A percentile compares a stretch with the other conserved stretches of the same genome.
Conservation (phyloP, 2,113 vertebrate genomes). For the Platycercus adscitus region DNA sequence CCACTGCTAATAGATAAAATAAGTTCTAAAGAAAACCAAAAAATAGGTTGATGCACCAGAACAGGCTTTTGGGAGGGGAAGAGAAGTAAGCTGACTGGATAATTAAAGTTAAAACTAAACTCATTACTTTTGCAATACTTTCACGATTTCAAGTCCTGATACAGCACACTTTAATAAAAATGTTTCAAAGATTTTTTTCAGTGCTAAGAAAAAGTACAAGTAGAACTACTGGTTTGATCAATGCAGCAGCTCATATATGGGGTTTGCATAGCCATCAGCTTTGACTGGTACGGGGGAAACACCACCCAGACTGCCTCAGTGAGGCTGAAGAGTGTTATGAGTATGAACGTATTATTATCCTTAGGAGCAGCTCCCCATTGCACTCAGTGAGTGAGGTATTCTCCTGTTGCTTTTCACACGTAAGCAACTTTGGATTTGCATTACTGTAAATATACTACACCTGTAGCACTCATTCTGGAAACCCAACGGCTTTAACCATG, state of each 20-base stretch:
- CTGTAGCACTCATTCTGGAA: fast-evolving
- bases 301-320: fast-evolving
- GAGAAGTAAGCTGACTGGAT: neutral
- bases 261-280: neutral
- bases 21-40: neutral
- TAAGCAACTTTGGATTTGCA: fast-evolving
- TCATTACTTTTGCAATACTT: neutral
- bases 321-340: fast-evolving
- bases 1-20: neutral
- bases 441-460: fast-evolving
- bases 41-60: neutral
- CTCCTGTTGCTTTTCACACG: fast-evolving
- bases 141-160: neutral
- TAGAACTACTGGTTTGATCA: neutral
- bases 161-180: neutral
- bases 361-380: fast-evolving
- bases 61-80: neutral
- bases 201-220: neutral
- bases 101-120: neutral
- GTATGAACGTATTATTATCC: fast-evolving
- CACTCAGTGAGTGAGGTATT: fast-evolving
- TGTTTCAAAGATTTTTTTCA: neutral
- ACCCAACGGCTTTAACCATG: fast-evolving
- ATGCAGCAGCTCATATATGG: fast-evolving
- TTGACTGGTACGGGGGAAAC: fast-evolving